Base-by-base conservation (phyloP, 2,888 invertebrate species). In the Gisinianus flammeolus region DNA sequence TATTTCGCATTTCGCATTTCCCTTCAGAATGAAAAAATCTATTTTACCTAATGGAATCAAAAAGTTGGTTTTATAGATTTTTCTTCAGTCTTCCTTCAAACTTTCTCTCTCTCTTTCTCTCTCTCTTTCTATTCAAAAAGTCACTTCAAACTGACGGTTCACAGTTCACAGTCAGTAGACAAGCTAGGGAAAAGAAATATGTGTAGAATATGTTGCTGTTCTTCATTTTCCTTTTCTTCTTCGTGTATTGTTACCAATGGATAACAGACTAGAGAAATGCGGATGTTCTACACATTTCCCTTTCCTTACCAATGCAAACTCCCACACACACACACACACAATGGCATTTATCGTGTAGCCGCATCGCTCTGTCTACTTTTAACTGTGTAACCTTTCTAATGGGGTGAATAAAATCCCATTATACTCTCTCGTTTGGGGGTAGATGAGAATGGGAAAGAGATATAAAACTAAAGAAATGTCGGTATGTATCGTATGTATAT, bases 31-130 rank as follows among this genome's bases (percentile, higher is more conserved):
- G 58, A 72, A 69, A 52, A 58, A 72, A 72, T 58, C 72, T 72
- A 72, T 72, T 72, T 72, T 72, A 58, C 58, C 58, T 72, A 72
- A 72, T 62, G 72, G 62, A 72, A 58, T 72, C 31, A 33, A 72
- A 72, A n/a, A 72, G 72, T 72, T 72, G 26, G 52, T 26, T 28
- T 26, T 28, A 16, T 28, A 62, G 26, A 1, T 62, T 62, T 62
- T 24, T 62, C 62, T 26, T 12, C 24, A 6, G 4, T 62, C 62
- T 62, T 28, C 19, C 30, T 24, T 54, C 54, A 67, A 67, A 67
- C 67, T 28, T 70, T 69, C 69, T 19, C 52, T 30, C 16, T 70
- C 33, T 22, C 22, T 31, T 28, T 44, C 44, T 16, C 44, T 1
- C 2, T 44, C 44, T 16, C n/a, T n/a, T n/a, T n/a, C n/a, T n/a